phyloP scores from a whole-genome alignment of 1,140 invertebrate genomes.

The Neuroterus valhalla region DNA sequence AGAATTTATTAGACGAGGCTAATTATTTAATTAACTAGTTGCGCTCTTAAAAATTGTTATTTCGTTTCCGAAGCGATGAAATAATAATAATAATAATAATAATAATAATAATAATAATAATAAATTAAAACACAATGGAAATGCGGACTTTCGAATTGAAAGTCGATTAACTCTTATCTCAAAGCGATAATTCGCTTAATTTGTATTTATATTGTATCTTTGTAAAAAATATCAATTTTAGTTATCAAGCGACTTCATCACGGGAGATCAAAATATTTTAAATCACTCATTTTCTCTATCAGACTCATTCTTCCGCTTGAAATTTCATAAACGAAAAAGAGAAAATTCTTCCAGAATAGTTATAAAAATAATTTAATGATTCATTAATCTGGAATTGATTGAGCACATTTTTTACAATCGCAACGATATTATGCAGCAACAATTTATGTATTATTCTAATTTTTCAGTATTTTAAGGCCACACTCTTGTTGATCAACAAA shows the following conservation, averaged over 20 bases:
- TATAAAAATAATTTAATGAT: no score
- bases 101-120: no score
- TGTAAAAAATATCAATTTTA: conserved; percentile 17
- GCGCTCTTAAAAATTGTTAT: conserved; percentile 21
- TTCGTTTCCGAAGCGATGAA: conserved; percentile 11
- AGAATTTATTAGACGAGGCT: conserved; percentile 25
- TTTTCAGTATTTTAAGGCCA: conserved; percentile 16
- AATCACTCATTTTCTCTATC: neutral
- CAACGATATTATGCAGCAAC: neutral
- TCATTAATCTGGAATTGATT: no score
- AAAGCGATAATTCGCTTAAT: conserved; percentile 14
- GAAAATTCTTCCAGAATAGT: no score
- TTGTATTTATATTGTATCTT: conserved; percentile 22
- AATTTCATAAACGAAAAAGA: neutral
- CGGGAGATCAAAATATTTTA: neutral
- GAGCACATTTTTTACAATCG: no score
- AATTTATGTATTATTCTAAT: conserved; percentile 1
- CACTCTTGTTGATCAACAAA: neutral
- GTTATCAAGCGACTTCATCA: conserved; percentile 9
- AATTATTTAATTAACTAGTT: conserved; percentile 28
- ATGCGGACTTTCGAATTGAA: conserved; percentile 14
- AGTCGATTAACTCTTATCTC: conserved; percentile 25
- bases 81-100: no score
- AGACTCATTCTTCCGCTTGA: neutral
- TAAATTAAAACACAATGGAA: conserved; percentile 2